A percentile compares a stretch with the other conserved stretches of the same genome.
These are phyloP conservation scores for Atta texana DNA, from an alignment of 1,140 invertebrate genomes.

Conservation along the genomic window DNA sequence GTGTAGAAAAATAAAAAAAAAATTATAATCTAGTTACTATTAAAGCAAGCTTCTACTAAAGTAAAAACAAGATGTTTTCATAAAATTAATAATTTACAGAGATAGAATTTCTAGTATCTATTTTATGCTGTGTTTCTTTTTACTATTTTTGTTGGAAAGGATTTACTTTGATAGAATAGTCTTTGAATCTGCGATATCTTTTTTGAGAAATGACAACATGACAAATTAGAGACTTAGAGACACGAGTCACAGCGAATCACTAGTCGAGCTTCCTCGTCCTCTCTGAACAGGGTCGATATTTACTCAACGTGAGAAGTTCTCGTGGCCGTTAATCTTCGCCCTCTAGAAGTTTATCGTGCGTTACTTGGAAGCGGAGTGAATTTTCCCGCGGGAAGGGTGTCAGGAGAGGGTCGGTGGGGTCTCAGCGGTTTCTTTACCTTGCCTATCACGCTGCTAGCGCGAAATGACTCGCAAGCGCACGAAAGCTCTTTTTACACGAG, in stretches of 20 bases:
- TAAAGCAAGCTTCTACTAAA: neutral
- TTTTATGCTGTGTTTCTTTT: neutral
- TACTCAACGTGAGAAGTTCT: conserved; percentile 68
- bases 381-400: conserved; percentile 33
- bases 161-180: neutral
- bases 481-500: conserved; percentile 29
- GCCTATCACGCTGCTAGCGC: conserved; percentile 38
- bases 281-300: neutral
- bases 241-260: conserved; percentile 1
- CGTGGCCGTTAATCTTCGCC: conserved; percentile 70
- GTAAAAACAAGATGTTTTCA: neutral
- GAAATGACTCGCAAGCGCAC: conserved; percentile 35
- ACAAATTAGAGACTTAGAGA: conserved; percentile 11
- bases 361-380: conserved; percentile 64
- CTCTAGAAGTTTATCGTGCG: conserved; percentile 70
- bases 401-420: conserved; percentile 4
- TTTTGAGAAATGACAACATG: neutral
- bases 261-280: conserved; percentile 46
- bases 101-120: too few relatives aligned
- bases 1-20: neutral
- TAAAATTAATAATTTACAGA: neutral
- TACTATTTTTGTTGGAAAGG: neutral
- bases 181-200: neutral
- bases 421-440: conserved; percentile 49
- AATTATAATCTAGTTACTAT: neutral